phyloP scores from a whole-genome alignment of 64 coral and sea anemone genomes.

The Hydrozoanthus tunicans region DNA sequence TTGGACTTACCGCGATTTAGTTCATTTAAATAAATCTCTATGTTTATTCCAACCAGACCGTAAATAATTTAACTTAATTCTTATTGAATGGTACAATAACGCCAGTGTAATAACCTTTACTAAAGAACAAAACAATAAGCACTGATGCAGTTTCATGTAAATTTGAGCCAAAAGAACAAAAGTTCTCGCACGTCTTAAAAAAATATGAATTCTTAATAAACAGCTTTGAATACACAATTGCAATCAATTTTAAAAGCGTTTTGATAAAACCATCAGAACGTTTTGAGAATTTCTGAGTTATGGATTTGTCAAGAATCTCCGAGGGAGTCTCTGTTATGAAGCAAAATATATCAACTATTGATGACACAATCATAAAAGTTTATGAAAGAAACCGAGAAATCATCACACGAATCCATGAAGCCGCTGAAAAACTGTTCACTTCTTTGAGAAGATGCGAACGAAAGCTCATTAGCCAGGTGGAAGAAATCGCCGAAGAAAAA shows the following conservation, averaged over 20 bases:
- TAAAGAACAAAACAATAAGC: not conserved
- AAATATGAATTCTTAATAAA: not conserved
- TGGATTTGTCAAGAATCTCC: slow-evolving; percentile 32
- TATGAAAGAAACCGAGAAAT: slow-evolving; percentile 53
- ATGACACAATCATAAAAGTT: slow-evolving; percentile 28
- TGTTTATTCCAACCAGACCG: too few species aligned
- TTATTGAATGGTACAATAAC: not conserved
- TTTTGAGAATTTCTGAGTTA: not conserved
- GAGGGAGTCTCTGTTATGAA: not conserved
- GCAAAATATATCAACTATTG: slow-evolving; percentile 4
- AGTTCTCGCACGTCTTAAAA: not conserved
- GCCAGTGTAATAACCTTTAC: not conserved
- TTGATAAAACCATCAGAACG: not conserved
- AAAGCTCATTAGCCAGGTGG: slow-evolving; percentile 26
- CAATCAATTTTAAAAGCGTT: not conserved
- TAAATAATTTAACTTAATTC: not conserved
- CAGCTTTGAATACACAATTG: not conserved
- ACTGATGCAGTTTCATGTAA: not conserved
- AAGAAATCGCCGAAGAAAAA: slow-evolving; percentile 38
- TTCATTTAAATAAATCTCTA: too few species aligned
- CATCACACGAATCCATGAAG: not conserved
- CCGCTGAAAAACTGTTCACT: slow-evolving; percentile 6
- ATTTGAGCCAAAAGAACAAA: slow-evolving; percentile 18
- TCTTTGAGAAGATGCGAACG: slow-evolving; percentile 33
- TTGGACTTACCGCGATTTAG: too few species aligned